Base-by-base conservation (phyloP, 2,113 vertebrate genomes). In the Hippotragus niger region DNA sequence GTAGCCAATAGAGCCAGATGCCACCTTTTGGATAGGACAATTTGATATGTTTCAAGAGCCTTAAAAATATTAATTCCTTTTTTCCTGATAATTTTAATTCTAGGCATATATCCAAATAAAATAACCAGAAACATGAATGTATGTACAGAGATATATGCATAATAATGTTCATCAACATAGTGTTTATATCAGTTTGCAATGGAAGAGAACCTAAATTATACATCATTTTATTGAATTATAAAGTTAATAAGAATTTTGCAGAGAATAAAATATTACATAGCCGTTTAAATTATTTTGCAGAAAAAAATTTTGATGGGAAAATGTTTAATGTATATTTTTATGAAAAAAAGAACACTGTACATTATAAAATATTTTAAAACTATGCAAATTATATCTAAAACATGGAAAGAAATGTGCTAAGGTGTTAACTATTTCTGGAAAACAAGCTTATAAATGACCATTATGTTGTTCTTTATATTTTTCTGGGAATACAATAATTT, bases 241-340 rank as follows among this genome's bases (percentile, higher is more conserved):
- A 94, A 81, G 27, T 92, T 47, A 92, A 55, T 67, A 92, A 78
- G 55, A 86, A 85, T 94, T 57, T 40, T 50, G 15, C 31, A 93
- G 27, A 53, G 10, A 53, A 43, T 43, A 7, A 58, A 94, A 74
- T 87, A 80, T 85, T 96, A 57, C 25, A 64, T 84, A 55, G 25
- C n/a, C 87, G 86, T 36, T 81, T 89, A 91, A 93, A 80, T 85
- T 55, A 95, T 86, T 97, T 90, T 92, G 91, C 11, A 82, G 60
- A 83, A 82, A 96, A 94, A 64, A 27, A 27, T 52, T 80, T 93
- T 81, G 90, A 62, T 83, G 36, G 10, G 14, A 94, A 81, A 80
- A 15, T 71, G 13, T 47, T 91, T 86, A 85, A 47, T 36, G 58
- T 80, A 43, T 60, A 78, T 89, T 92, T 62, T 87, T 60, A 67